Base-by-base conservation (phyloP, 2,113 vertebrate genomes). In the Bufo bufo region DNA sequence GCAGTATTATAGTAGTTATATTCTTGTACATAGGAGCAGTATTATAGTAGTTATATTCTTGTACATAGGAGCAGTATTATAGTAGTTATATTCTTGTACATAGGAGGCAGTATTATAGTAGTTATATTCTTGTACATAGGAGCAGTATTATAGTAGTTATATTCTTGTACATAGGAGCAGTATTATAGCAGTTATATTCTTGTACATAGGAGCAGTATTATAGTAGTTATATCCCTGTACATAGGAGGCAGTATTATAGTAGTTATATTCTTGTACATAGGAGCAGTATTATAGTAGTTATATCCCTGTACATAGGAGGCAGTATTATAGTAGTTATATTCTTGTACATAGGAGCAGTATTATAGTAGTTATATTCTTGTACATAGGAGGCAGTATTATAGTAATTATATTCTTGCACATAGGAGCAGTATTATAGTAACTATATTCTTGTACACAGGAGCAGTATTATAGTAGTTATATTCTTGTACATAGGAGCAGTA, bases 381-480 rank as follows among this genome's bases (percentile, higher is more conserved):
- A 45, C 14, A 72, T 72, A 72, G 69, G 69, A 5, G 33, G 69
- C 12, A 72, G 69, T 72, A 72, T 72, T 72, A 72, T 47, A 72
- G 69, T 47, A 72, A 33, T 72, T 72, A 72, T 72, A 72, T 72
- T 72, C 69, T 45, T 72, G 69, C 19, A 19, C 1, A 61, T 61
- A 61, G 59, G 59, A 3, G 59, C 16, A 61, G 59, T 61, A 61
- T 61, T 61, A 19, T 61, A 61, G 59, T 61, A 19, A 14, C 19
- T 61, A 61, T 61, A 61, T 61, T 61, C 59, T 19, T 19, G 59
- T 61, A 61, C 59, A 61, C 19, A 19, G 17, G 59, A 14, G 69
- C 4, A 72, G 69, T 72, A 72, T 72, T 72, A 72, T 47, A 72
- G 69, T 72, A 72, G 69, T 72, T 72, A 72, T 72, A 72, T 72